Evolutionary conservation across 2,113 vertebrate species (phyloP), one percentile per base, ranked within the genome.

Genomic region (Electrona antarctica): DNA sequence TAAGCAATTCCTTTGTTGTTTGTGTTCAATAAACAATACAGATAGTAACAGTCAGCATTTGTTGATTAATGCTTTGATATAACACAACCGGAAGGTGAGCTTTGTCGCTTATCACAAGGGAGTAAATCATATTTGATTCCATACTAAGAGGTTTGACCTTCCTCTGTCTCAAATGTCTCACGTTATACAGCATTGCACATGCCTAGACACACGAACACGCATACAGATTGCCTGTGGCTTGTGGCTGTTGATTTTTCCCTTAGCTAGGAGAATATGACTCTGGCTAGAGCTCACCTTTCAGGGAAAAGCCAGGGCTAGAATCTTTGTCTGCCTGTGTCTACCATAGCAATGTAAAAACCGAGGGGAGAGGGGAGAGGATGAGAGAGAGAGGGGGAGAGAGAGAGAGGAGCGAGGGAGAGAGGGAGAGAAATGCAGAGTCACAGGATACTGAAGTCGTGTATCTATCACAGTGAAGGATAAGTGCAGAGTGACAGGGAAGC

Each of bases 341-440:
- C 33, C 46, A 58, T 72, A 45, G 55, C 33, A 47, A 66, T 66
- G n/a, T 47, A 60, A 46, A 56, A 46, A 56, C 60, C 28, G 50
- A 60, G 57, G 21, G 21, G 33, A 29, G 33, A 29, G 33, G 15
- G 49, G 41, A 49, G 13, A 55, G 0, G 45, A 29, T 10, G 29
- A 15, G 41, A 52, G 6, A 45, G 11, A 10, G 15, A n/a, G 21
- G 4, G 14, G 7, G 28, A 14, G 51, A 47, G 47, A 55, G 13
- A n/a, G 21, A 46, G 47, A 45, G 29, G 63, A 54, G 29, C 45
- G 47, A 33, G 41, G 8, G 8, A 11, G 21, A 33, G 6, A 14
- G 55, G 10, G 29, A 69, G 47, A 52, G 55, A 69, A 77, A 71
- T 74, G 73, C 67, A 67, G 65, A 81, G 79, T 85, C 82, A 81